Evolutionary conservation across 2,113 vertebrate genomes (phyloP), one percentile per base, ranked within the genome.

Genomic region (Genyomyrus donnyi): DNA sequence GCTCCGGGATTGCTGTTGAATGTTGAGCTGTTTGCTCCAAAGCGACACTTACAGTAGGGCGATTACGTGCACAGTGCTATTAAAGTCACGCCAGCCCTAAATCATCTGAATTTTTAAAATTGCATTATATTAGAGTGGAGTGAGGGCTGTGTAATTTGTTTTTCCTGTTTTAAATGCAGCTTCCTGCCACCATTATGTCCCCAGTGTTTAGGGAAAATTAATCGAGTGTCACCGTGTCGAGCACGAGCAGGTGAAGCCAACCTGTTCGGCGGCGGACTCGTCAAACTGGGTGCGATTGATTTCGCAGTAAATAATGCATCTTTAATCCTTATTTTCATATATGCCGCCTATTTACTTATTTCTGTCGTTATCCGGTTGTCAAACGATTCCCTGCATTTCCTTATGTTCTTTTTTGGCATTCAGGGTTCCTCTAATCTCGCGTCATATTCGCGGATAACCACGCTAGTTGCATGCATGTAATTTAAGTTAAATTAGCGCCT

Each of bases 101-200:
- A 85, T 46, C 83, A 46, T 46, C 45, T 85, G 39, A 10, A 83
- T n/a, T 85, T 46, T 85, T 46, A 85, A 85, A 31, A 86, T 58
- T 5, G 24, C 42, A 17, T 50, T 39, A 56, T 58, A 19, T 39
- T 17, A 21, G 21, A 74, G 2, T 46, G 66, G n/a, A 35, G 8
- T 49, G 24, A 31, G 46, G 13, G 13, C 46, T 58, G 88, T 49
- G 46, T 27, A 48, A 88, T 70, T 21, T 46, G 35, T 88, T 88
- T 53, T 42, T 46, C 53, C 87, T 88, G 53, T 39, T 88, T 31
- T 85, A 85, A 85, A 85, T 46, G 39, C 83, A 45, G 83, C 83
- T 85, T 85, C 83, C 83, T 85, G 83, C 83, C 83, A 85, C 83
- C 83, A 85, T 46, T 42, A 85, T 46, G 83, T 85, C 21, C 39